Evolutionary conservation across 1,140 invertebrate species (phyloP).

Genomic region (Zaprionus davidi): DNA sequence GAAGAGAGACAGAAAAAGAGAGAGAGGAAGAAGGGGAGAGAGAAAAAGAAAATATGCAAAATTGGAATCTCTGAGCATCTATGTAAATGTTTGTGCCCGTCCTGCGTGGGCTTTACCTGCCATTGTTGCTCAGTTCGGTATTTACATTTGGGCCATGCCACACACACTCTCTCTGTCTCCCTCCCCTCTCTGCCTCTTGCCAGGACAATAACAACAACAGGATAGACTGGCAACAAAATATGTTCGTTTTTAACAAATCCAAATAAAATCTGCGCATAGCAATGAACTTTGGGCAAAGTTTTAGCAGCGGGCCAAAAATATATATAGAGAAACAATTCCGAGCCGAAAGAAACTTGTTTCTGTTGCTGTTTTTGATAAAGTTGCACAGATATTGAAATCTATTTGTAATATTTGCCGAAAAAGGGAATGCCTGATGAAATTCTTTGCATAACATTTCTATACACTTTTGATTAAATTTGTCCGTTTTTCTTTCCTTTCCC

Average conservation of each 20-base stretch:
- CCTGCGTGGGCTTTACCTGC: conserved; percentile 59
- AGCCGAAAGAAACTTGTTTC: conserved; percentile 48
- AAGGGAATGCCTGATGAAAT: conserved; percentile 70
- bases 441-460: conserved; percentile 48
- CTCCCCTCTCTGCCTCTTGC: not conserved
- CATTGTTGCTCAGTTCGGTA: conserved; percentile 46
- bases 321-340: conserved; percentile 38
- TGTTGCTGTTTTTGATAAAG: conserved; percentile 51
- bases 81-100: conserved; percentile 70
- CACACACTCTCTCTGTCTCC: not conserved
- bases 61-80: conserved; percentile 59
- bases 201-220: not conserved
- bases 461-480: conserved; percentile 77
- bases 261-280: conserved; percentile 76
- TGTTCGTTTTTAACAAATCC: conserved; percentile 76
- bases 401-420: conserved; percentile 68
- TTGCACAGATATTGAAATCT: conserved; percentile 73
- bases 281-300: conserved; percentile 59
- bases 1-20: not conserved
- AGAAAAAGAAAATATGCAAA: conserved; percentile 61
- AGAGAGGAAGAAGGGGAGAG: not conserved
- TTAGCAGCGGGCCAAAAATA: conserved; percentile 31
- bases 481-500: conserved; percentile 23
- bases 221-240: conserved; percentile 52
- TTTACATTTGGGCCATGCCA: conserved; percentile 20